Evolutionary conservation across 2,113 vertebrate genomes (phyloP).

Genomic region (Speoplatyrhinus poulsoni): DNA sequence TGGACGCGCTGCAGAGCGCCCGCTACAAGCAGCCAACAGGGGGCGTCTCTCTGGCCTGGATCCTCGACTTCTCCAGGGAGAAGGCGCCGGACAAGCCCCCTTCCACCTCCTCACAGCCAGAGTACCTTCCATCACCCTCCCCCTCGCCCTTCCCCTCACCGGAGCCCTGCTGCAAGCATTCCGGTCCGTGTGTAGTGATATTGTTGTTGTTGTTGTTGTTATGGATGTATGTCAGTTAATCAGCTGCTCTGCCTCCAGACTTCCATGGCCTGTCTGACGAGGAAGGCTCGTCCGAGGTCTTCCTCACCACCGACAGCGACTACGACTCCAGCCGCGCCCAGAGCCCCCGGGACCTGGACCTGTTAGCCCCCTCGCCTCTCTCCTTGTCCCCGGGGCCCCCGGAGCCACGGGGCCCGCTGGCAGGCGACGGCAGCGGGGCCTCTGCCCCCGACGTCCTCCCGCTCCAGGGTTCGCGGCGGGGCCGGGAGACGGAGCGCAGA

Average conservation of each 20-base stretch:
- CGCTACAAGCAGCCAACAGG: slow-evolving; percentile 88
- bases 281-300: slow-evolving; percentile 88
- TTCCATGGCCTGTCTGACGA: slow-evolving; percentile 83
- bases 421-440: slow-evolving; percentile 69
- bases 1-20: slow-evolving; percentile 87
- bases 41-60: slow-evolving; percentile 80
- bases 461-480: slow-evolving; percentile 71
- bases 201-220: too few relatives aligned
- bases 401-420: slow-evolving; percentile 55
- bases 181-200: slow-evolving; percentile 62
- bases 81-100: slow-evolving; percentile 69
- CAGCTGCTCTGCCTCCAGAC: slow-evolving; percentile 59
- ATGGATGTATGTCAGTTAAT: not conserved
- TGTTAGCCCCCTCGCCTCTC: slow-evolving; percentile 75
- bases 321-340: slow-evolving; percentile 87
- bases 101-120: slow-evolving; percentile 79
- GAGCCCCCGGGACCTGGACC: slow-evolving; percentile 86
- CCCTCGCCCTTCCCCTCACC: slow-evolving; percentile 83
- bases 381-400: slow-evolving; percentile 60
- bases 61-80: slow-evolving; percentile 78
- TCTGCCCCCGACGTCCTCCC: slow-evolving; percentile 84
- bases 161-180: slow-evolving; percentile 78
- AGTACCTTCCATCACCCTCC: slow-evolving; percentile 60
- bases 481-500: slow-evolving; percentile 30
- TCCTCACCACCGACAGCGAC: slow-evolving; percentile 88